Base-by-base conservation (phyloP, 1,140 invertebrate species). In the Meloidogyne exigua region DNA sequence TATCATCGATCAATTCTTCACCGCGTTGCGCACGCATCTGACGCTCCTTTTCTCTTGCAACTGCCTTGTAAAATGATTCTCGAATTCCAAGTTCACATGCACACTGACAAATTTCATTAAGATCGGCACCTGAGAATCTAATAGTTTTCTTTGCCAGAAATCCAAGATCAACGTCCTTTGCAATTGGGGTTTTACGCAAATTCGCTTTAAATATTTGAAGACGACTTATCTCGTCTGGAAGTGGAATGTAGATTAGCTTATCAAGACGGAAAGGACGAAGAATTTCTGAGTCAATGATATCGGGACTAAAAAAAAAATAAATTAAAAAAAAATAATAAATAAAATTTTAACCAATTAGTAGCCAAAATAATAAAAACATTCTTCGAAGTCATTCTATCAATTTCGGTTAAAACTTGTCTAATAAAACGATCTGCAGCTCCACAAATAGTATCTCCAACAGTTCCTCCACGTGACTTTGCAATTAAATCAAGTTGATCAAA, bases 401-500 rank as follows among this genome's bases (percentile, higher is more conserved):
- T 99, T 90, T 99, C 97, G 23, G 96, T 99, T 64, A 99, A 90
- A 85, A 99, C 95, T 91, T 99, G 96, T 89, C 99, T 99, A 88
- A 99, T 99, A 23, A 99, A 96, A 82, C 97, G 91, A 90, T 99
- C 97, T 28, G 96, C 96, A 68, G 97, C 96, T 80, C 97, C 96
- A 83, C 89, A n/a, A n/a, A n/a, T 84, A 84, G 96, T 96, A 79
- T 95, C 96, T 90, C 99, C 96, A 67, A 95, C 92, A 86, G 92
- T 95, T 21, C 96, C 96, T 82, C 97, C 96, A 89, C 97, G 92
- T 28, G 96, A 93, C 89, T 99, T 99, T 28, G 97, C 97, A 88
- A 99, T 99, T 9, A 96, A 98, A 90, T 99, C 97, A 89, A 99
- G 90, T 89, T 99, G 97, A 89, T 99, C 97, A 89, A 99, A 99